Conservation (phyloP, 2,888 invertebrate species). For the Tillus elongatus region DNA sequence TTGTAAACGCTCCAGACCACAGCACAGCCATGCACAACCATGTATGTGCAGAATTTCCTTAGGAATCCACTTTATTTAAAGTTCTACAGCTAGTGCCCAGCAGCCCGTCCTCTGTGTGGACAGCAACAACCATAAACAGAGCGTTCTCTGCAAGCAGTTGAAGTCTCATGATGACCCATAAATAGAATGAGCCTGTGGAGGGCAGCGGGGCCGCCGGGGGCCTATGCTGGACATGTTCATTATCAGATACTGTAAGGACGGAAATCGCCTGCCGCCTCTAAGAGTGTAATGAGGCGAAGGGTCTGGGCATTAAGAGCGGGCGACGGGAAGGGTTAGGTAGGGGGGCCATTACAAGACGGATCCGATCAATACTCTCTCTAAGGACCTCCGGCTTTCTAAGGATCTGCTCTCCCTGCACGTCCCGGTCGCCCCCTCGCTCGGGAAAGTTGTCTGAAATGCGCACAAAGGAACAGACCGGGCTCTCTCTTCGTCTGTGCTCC, state of each 20-base stretch:
- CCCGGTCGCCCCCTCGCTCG: background rate
- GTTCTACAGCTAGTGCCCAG: too few relatives aligned
- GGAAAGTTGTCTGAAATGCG: conserved; percentile 5
- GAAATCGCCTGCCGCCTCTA: conserved; percentile 37
- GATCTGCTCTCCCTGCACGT: background rate
- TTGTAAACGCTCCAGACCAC: too few relatives aligned
- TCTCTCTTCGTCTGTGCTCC: too few relatives aligned
- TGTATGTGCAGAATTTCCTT: conserved; percentile 5
- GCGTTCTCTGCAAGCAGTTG: conserved; percentile 5
- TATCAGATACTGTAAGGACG: conserved; percentile 39
- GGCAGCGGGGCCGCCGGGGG: too few relatives aligned
- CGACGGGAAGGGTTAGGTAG: conserved; percentile 21
- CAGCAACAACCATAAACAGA: conserved; percentile 1
- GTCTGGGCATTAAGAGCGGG: conserved; percentile 36
- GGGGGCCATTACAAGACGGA: conserved; percentile 9
- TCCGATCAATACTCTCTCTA: background rate
- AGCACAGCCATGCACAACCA: too few relatives aligned
- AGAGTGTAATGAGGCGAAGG: conserved; percentile 42
- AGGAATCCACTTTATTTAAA: background rate
- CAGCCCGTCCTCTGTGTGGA: background rate
- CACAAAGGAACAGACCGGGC: background rate
- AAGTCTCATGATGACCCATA: conserved; percentile 29
- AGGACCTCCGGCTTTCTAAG: conserved; percentile 6
- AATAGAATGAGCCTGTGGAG: conserved; percentile 23
- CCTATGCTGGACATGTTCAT: conserved; percentile 29